These are phyloP conservation scores for Cyrtodaria siliqua DNA, from an alignment of 2,888 invertebrate species.

Conservation along the genomic window DNA sequence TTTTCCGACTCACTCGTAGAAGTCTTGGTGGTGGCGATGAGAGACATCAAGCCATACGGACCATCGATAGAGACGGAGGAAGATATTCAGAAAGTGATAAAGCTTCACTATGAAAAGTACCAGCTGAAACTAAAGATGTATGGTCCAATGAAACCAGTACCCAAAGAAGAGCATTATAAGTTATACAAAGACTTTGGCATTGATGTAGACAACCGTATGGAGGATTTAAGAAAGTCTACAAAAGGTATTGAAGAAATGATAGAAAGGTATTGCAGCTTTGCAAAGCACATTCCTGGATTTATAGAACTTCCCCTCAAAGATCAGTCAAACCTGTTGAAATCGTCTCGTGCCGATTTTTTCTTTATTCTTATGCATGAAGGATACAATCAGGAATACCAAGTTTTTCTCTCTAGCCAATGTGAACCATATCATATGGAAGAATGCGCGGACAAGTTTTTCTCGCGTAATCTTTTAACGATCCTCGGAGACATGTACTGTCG, in stretches of 20 bases:
- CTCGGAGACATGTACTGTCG: conserved; percentile 25
- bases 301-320: conserved; percentile 41
- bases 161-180: conserved; percentile 52
- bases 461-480: conserved; percentile 15
- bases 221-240: conserved; percentile 31
- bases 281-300: conserved; percentile 58
- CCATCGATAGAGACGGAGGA: conserved; percentile 32
- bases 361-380: conserved; percentile 48
- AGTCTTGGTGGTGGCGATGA: conserved; percentile 40
- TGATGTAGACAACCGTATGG: conserved; percentile 54
- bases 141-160: conserved; percentile 47
- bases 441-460: conserved; percentile 41
- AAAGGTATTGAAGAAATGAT: conserved; percentile 35
- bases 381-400: conserved; percentile 34
- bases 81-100: conserved; percentile 32
- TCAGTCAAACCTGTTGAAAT: conserved; percentile 52
- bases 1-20: conserved; percentile 23
- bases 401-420: conserved; percentile 31
- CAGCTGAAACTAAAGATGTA: conserved; percentile 40
- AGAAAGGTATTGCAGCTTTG: conserved; percentile 54
- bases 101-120: conserved; percentile 45
- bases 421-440: conserved; percentile 48
- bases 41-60: conserved; percentile 53
- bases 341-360: conserved; percentile 50
- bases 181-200: conserved; percentile 51